Evolutionary conservation across 2,888 invertebrate species (phyloP).

Genomic region (Trichogramma dendrolimi): DNA sequence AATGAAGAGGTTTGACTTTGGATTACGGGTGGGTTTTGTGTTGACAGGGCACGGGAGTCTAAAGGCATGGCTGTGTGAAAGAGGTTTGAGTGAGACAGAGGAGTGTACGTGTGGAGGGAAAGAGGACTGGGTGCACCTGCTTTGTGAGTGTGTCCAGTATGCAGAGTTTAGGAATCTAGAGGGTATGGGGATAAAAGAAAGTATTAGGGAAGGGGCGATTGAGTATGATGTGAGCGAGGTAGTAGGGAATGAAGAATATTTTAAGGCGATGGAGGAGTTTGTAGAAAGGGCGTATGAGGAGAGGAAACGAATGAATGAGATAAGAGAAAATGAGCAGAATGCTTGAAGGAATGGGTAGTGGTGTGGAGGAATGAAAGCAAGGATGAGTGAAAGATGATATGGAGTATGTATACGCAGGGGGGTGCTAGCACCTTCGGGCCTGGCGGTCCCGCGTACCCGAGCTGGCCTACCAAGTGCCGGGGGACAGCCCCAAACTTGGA

Average conservation of each 20-base stretch:
- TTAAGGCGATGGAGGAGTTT: background rate
- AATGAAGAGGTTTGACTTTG: background rate
- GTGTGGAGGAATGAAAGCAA: background rate
- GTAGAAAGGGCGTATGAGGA: background rate
- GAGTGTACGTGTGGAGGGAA: conserved; percentile 5
- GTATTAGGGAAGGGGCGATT: background rate
- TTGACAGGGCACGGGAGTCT: conserved; percentile 19
- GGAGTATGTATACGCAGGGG: no score
- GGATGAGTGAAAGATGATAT: background rate
- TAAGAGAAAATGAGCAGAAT: background rate
- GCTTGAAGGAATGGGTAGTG: background rate
- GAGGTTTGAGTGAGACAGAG: background rate
- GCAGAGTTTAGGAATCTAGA: background rate
- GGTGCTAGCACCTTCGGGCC: no score
- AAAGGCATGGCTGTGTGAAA: background rate
- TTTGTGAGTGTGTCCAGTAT: conserved; percentile 16
- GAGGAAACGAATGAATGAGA: background rate
- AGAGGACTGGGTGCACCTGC: conserved; percentile 15
- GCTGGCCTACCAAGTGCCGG: no score
- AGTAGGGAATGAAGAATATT: no score
- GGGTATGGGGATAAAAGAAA: background rate
- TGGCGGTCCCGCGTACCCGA: no score
- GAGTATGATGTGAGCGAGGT: no score
- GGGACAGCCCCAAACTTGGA: no score
- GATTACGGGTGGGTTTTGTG: conserved; percentile 5